These are phyloP conservation scores for Ectemnius lituratus DNA, from an alignment of 2,888 invertebrate species.

Conservation along the genomic window DNA sequence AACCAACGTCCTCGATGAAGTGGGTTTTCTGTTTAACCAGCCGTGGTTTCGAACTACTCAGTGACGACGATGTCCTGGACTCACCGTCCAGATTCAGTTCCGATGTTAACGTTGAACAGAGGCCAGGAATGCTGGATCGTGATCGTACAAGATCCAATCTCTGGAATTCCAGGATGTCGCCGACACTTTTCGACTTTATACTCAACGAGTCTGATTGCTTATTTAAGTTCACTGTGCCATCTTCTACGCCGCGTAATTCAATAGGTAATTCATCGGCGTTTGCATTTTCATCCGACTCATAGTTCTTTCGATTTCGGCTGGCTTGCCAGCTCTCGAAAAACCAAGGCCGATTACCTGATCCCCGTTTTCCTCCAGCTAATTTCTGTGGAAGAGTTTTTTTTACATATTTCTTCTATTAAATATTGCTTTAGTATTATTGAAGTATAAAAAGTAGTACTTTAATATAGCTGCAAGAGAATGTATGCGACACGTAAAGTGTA, in stretches of 20 bases:
- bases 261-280: slow-evolving; percentile 90
- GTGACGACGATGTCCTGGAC: slow-evolving; percentile 57
- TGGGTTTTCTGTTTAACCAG: slow-evolving; percentile 93
- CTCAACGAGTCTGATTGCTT: slow-evolving; percentile 78
- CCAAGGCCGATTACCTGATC: slow-evolving; percentile 84
- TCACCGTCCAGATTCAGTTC: slow-evolving; percentile 63
- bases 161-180: slow-evolving; percentile 88
- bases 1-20: slow-evolving; percentile 82
- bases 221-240: slow-evolving; percentile 77
- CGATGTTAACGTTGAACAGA: slow-evolving; percentile 74
- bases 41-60: slow-evolving; percentile 81
- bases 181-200: slow-evolving; percentile 90
- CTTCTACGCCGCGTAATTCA: slow-evolving; percentile 89
- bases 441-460: slow-evolving; percentile 12
- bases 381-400: slow-evolving; percentile 79
- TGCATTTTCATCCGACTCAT: slow-evolving; percentile 79
- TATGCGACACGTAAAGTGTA: background rate
- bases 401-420: too few relatives aligned
- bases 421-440: too few relatives aligned
- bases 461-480: slow-evolving; percentile 21
- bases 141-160: slow-evolving; percentile 86
- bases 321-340: slow-evolving; percentile 89
- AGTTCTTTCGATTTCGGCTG: slow-evolving; percentile 66
- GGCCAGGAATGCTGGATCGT: slow-evolving; percentile 86
- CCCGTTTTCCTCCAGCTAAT: slow-evolving; percentile 84